Conservation (phyloP, 2,888 invertebrate genomes). For the Drosophila mercatorum region DNA sequence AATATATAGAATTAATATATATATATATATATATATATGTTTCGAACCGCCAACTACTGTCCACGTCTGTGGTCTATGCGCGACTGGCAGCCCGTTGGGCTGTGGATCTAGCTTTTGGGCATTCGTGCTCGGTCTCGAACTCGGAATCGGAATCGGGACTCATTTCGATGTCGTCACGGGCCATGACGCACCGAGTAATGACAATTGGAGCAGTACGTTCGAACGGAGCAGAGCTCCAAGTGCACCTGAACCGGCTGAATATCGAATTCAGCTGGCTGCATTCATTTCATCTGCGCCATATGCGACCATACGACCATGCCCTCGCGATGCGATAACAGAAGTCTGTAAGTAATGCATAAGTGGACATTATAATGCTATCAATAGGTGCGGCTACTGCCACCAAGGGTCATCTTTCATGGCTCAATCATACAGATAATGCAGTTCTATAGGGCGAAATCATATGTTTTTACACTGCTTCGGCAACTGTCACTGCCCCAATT, state of each 20-base stretch:
- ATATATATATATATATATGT: background rate
- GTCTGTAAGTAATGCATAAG: background rate
- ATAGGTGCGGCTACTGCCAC: background rate
- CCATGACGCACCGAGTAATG: slow-evolving; percentile 67
- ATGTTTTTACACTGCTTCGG: slow-evolving; percentile 3
- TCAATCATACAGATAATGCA: background rate
- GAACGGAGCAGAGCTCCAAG: slow-evolving; percentile 13
- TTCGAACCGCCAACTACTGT: slow-evolving; percentile 52
- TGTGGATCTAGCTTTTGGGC: slow-evolving; percentile 29
- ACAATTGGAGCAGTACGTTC: slow-evolving; percentile 24
- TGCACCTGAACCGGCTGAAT: slow-evolving; percentile 20
- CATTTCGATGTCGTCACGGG: slow-evolving; percentile 61
- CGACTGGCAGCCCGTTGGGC: slow-evolving; percentile 56
- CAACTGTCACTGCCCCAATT: slow-evolving; percentile 12
- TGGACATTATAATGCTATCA: slow-evolving; percentile 12
- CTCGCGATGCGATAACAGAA: slow-evolving; percentile 28
- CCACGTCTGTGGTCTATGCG: slow-evolving; percentile 64
- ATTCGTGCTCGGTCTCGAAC: slow-evolving; percentile 14
- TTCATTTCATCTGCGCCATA: slow-evolving; percentile 36
- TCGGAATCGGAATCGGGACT: slow-evolving; percentile 16
- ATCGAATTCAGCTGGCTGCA: slow-evolving; percentile 18
- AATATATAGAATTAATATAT: slow-evolving; percentile 25
- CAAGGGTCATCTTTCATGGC: slow-evolving; percentile 6
- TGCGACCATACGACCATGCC: slow-evolving; percentile 33
- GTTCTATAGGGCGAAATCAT: background rate